Evolutionary conservation across 2,113 vertebrate genomes (phyloP), one percentile per base, ranked within the genome.

Genomic region (Hippocampus comes): DNA sequence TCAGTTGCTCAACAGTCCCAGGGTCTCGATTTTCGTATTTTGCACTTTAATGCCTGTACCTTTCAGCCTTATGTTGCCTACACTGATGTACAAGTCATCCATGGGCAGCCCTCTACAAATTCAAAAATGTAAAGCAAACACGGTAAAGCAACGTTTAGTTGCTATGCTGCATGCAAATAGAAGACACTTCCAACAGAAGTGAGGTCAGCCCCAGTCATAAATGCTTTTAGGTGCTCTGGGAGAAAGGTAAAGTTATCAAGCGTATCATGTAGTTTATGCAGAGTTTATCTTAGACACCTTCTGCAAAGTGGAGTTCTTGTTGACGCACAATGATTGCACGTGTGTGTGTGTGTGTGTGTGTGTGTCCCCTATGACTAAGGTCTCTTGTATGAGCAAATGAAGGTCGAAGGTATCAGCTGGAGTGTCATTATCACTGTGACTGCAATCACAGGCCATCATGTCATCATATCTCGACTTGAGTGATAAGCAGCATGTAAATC

Each of bases 341-440:
- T 48, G 2, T 11, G 14, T 18, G 1, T 5, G 3, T 2, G 5
- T 17, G 25, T 53, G 59, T 43, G 9, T 1, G 42, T 2, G 8
- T 10, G 42, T 10, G 79, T 46, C 4, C 30, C 0, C 42, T 34
- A 73, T 76, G 64, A 73, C 84, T 84, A 85, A 82, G 83, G 73
- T 84, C 78, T 63, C 20, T 0, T 55, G 75, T 72, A 84, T 79
- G 42, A 49, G 49, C 18, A 51, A 17, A 83, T 73, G 38, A 46
- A 67, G 72, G 66, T 78, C 71, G 75, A 73, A 82, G 71, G 71
- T 82, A 69, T 57, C 21, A 55, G 0, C 1, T 60, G 25, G 18
- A 53, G 67, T 61, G 0, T 1, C 17, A 10, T 27, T 53, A 87
- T 76, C 55, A 59, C 0, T 2, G 1, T 25, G 2, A 51, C 9